Evolutionary conservation across 2,113 vertebrate species (phyloP).

Genomic region (Rhipidura dahli): DNA sequence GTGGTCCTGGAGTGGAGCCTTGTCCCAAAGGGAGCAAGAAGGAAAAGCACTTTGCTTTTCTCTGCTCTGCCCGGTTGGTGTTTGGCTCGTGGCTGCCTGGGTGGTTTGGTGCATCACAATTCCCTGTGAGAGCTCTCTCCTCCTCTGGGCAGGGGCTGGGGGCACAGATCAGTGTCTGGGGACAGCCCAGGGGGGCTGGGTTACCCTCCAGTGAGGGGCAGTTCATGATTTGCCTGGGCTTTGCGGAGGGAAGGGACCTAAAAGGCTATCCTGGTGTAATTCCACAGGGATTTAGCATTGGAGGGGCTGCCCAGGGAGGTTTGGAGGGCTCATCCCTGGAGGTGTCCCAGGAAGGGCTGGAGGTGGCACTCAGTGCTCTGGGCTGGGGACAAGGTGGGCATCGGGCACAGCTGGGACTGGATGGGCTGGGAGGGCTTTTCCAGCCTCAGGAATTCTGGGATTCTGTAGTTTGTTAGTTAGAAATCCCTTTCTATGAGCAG

Average conservation of each 20-base stretch:
- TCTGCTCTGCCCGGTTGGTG: not conserved
- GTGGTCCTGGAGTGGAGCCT: fast-evolving
- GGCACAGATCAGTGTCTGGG: fast-evolving
- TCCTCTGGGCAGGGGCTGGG: not conserved
- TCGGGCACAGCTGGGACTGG: not conserved
- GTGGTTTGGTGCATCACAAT: fast-evolving
- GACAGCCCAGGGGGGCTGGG: not conserved
- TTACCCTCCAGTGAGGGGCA: fast-evolving
- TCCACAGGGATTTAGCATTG: not conserved
- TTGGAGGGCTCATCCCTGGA: not conserved
- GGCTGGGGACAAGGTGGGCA: not conserved
- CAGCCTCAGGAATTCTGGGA: fast-evolving
- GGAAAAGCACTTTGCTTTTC: not conserved
- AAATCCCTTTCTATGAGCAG: not conserved
- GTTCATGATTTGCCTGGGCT: not conserved
- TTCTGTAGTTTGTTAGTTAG: not conserved
- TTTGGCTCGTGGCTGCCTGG: not conserved
- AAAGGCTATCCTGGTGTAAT: not conserved
- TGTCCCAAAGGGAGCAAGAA: not conserved
- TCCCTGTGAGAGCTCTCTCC: not conserved
- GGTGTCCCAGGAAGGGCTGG: not conserved
- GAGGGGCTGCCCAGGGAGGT: not conserved
- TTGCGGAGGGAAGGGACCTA: not conserved
- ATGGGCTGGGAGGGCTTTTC: not conserved
- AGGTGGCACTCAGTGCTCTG: not conserved